phyloP scores from a whole-genome alignment of 2,888 invertebrate species.

The Isoperla grammatica region DNA sequence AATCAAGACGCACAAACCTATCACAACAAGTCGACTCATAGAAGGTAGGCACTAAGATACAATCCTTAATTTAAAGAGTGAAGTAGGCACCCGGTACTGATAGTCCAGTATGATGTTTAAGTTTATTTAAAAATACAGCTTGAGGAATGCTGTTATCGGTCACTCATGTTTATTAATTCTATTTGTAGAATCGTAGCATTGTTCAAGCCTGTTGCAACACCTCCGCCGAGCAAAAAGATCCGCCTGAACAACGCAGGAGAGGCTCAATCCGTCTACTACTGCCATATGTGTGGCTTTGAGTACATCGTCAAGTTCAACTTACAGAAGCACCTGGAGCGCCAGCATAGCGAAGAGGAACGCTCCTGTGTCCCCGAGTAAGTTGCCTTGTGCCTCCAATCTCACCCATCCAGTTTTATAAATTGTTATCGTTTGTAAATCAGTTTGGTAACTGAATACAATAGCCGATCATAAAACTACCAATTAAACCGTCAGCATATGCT shows the following conservation, averaged over 20 bases:
- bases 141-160: conserved; percentile 1
- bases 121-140: neutral
- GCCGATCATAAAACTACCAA: neutral
- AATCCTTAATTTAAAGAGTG: no score
- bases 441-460: neutral
- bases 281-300: conserved; percentile 59
- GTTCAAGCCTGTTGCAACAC: conserved; percentile 46
- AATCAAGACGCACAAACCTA: conserved; percentile 52
- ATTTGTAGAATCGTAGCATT: conserved; percentile 43
- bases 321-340: conserved; percentile 52
- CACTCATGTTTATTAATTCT: no score
- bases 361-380: conserved; percentile 36
- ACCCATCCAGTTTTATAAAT: neutral
- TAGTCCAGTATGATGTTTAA: no score
- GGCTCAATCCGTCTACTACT: conserved; percentile 49
- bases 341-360: conserved; percentile 51
- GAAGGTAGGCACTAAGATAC: conserved; percentile 39
- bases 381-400: neutral
- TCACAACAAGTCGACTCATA: conserved; percentile 49
- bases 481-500: no score
- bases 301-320: conserved; percentile 62
- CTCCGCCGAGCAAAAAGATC: conserved; percentile 51
- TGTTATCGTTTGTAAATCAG: neutral
- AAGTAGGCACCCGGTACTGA: no score
- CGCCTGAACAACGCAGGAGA: conserved; percentile 50